Evolutionary conservation across 2,888 invertebrate species (phyloP), one percentile per base, ranked within the genome.

Genomic region (Rhagonycha lutea): DNA sequence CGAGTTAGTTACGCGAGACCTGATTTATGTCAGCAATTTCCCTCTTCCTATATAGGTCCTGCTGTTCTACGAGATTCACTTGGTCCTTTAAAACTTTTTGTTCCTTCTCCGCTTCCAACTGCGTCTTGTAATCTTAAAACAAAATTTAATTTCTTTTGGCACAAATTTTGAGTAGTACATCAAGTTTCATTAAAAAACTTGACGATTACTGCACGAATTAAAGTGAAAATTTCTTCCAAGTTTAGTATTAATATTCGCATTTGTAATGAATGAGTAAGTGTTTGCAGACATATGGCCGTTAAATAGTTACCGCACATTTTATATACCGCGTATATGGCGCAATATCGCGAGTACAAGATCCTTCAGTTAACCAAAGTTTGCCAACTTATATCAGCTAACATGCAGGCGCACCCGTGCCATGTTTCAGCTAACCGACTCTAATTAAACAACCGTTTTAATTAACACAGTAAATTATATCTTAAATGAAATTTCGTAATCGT

Each of bases 381-480:
- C 84, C 83, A 85, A 86, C 84, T 86, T 85, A 86, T 86, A 86
- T 87, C 86, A 86, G 86, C 84, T 81, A 47, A 83, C 84, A 85
- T 85, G 85, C 86, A 86, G 86, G 84, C 86, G 82, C 83, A 80
- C 82, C 81, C 81, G 80, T 83, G 83, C 85, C 87, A 85, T 86
- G 86, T 86, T 86, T 86, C 86, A 86, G 78, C 83, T 85, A 82
- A 82, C 86, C 83, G 83, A 85, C 83, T 87, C 87, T 88, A 88
- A 88, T 88, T 88, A 88, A 89, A 88, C 88, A 86, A 85, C 87
- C 87, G 88, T 88, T 88, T 88, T 89, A 88, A 88, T 89, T 88
- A 89, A 88, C 87, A 85, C 86, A 84, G 85, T 88, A 87, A 88
- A 88, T 88, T 88, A 88, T 87, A 85, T 84, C 86, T 83, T 85